A percentile compares a stretch with the other conserved stretches of the same genome.
Evolutionary conservation across 2,888 invertebrate genomes (phyloP).

Genomic region (Ceraclea dissimilis): DNA sequence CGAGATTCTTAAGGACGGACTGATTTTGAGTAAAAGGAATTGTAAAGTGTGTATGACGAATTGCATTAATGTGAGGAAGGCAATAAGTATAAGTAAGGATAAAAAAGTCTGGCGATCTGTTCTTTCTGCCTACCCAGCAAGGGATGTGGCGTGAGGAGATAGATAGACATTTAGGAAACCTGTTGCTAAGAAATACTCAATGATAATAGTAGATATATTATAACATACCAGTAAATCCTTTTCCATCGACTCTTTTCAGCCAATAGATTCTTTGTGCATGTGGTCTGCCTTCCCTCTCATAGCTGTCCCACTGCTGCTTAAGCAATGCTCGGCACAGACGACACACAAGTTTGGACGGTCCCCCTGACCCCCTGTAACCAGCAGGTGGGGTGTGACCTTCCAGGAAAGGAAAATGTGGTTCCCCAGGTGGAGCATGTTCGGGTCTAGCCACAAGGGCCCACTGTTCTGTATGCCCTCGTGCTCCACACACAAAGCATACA

Average conservation of each 20-base stretch:
- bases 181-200: too few relatives aligned
- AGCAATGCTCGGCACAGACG: constrained; percentile 80
- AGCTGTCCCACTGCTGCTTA: constrained; percentile 86
- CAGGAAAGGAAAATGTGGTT: constrained; percentile 87
- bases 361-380: constrained; percentile 54
- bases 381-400: constrained; percentile 81
- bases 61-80: too few relatives aligned
- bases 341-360: constrained; percentile 64
- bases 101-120: too few relatives aligned
- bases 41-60: too few relatives aligned
- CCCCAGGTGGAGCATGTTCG: constrained; percentile 59
- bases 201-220: too few relatives aligned
- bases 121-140: too few relatives aligned
- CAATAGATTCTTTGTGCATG: constrained; percentile 85
- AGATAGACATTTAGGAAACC: too few relatives aligned
- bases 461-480: constrained; percentile 54
- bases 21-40: too few relatives aligned
- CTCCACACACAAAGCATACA: constrained; percentile 68
- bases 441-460: constrained; percentile 58
- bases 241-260: constrained; percentile 86
- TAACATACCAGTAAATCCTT: constrained; percentile 65
- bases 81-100: too few relatives aligned
- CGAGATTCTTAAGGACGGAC: too few relatives aligned
- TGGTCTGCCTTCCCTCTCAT: constrained; percentile 78
- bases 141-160: too few relatives aligned